Percentiles rank a stretch among this genome's conserved stretches.
Evolutionary conservation across 2,797 vertebrate genomes (phyloP).

Genomic region (Heteromormyrus szaboi): DNA sequence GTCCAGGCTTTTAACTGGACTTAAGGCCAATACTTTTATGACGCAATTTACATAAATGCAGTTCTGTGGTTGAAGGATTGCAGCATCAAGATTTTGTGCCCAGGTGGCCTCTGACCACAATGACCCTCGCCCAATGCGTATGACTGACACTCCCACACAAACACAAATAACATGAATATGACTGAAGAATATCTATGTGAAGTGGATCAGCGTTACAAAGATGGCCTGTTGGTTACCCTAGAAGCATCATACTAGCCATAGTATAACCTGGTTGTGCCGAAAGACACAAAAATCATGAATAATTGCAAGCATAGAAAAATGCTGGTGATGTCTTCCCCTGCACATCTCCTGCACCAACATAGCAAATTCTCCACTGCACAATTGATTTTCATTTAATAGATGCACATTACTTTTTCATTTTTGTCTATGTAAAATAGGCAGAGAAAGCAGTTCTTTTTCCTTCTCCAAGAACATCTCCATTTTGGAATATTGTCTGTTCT

Average conservation of each 20-base stretch:
- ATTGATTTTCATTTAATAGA: background rate
- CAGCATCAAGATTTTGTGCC: background rate
- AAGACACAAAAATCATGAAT: background rate
- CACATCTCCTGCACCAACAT: background rate
- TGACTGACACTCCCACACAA: background rate
- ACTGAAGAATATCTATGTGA: background rate
- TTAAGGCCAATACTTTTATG: background rate
- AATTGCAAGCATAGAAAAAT: background rate
- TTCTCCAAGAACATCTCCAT: background rate
- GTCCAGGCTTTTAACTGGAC: background rate
- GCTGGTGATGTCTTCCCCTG: background rate
- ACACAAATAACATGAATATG: background rate
- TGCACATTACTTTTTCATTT: background rate
- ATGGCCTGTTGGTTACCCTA: background rate
- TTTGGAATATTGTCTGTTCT: background rate
- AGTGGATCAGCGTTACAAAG: background rate
- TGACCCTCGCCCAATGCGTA: background rate
- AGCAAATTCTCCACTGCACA: background rate
- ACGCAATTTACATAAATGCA: background rate
- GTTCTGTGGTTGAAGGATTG: background rate
- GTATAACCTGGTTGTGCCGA: background rate
- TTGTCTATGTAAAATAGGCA: background rate
- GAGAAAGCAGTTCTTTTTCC: background rate
- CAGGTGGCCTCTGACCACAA: background rate
- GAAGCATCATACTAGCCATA: background rate